Percentiles rank a stretch among this genome's conserved stretches.
phyloP scores from a whole-genome alignment of 2,797 vertebrate species.

The Enteromius trimaculatus region DNA sequence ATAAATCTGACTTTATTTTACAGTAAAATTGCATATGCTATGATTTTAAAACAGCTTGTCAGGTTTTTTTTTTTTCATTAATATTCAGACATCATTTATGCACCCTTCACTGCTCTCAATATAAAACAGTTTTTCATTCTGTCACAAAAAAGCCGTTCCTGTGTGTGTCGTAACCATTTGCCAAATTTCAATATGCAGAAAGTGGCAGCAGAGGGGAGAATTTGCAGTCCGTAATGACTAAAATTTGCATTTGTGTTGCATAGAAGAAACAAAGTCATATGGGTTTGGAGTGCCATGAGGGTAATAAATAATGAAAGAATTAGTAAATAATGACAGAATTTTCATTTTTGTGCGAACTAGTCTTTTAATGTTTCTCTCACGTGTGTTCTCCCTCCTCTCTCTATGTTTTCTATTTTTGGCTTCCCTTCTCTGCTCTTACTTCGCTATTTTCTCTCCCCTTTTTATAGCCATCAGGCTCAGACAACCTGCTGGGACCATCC shows the following conservation, averaged over 20 bases:
- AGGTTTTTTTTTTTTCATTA: background rate
- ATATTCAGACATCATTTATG: background rate
- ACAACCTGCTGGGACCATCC: slow-evolving; percentile 99
- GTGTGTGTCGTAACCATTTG: background rate
- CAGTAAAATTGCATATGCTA: background rate
- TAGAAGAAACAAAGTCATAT: slow-evolving; percentile 2
- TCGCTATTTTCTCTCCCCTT: slow-evolving; percentile 14
- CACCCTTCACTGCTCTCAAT: background rate
- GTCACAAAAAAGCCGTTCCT: background rate
- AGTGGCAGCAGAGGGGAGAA: background rate
- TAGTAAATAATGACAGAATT: slow-evolving; percentile 6
- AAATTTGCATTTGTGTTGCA: slow-evolving; percentile 33
- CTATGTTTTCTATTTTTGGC: background rate
- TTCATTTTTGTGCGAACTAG: background rate
- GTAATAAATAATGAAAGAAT: slow-evolving; percentile 32
- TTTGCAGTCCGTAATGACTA: background rate
- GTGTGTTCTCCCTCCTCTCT: slow-evolving; percentile 50
- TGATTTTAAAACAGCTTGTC: background rate
- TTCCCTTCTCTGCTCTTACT: slow-evolving; percentile 37
- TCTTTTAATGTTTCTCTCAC: slow-evolving; percentile 41
- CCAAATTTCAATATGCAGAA: slow-evolving; percentile 10
- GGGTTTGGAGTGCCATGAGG: background rate
- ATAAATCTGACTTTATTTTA: background rate
- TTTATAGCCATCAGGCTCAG: slow-evolving; percentile 92
- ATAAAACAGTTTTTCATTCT: background rate